phyloP scores from a whole-genome alignment of 2,113 vertebrate species.

The Pygoscelis adeliae region DNA sequence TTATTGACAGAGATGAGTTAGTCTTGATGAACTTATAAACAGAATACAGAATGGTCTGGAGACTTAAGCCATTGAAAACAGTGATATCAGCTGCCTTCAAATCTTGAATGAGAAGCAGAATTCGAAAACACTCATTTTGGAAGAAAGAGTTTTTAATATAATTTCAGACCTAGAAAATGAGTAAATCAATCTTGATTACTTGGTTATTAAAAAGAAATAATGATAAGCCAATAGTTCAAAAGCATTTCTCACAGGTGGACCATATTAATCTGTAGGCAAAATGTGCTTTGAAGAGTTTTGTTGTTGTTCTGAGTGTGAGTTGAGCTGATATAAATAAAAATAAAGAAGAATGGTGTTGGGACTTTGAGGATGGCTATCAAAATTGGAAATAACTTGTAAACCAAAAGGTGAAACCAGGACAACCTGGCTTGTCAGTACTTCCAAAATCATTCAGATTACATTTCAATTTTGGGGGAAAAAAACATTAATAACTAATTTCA shows the following conservation, averaged over 20 bases:
- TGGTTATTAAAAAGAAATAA: not conserved
- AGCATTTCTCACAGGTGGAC: not conserved
- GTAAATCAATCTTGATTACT: not conserved
- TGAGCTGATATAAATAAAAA: not conserved
- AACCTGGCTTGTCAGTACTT: not conserved
- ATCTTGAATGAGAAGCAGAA: not conserved
- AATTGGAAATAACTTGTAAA: not conserved
- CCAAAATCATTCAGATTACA: not conserved
- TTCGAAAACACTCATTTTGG: not conserved
- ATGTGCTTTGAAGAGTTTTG: not conserved
- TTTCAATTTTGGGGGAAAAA: not conserved
- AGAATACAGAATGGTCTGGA: not conserved
- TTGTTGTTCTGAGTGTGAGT: not conserved
- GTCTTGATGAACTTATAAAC: rapidly evolving
- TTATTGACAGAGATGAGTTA: not conserved
- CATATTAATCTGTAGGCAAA: not conserved
- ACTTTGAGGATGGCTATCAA: not conserved
- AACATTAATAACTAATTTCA: not conserved
- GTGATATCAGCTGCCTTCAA: not conserved
- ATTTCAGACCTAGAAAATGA: not conserved
- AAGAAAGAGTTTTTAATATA: not conserved
- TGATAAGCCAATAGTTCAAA: not conserved
- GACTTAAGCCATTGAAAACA: not conserved
- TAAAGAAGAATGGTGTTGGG: not conserved
- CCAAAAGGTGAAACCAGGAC: not conserved